A percentile compares a stretch with the other conserved stretches of the same genome.
Evolutionary conservation across 2,113 vertebrate species (phyloP).

Genomic region (Dissostichus mawsoni): DNA sequence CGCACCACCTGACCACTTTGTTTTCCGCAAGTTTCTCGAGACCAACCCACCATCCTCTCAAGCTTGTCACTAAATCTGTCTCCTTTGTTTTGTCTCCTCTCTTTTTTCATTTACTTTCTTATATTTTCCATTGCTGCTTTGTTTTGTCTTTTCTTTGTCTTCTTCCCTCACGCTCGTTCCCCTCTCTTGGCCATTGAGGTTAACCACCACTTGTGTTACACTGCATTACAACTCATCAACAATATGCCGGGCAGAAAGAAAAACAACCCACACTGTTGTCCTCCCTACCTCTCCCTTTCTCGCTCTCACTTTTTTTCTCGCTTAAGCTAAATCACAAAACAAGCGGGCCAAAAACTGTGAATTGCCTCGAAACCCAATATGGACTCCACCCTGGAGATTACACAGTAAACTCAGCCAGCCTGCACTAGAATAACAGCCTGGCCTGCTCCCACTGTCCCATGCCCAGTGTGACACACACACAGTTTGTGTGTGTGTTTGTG

Average conservation of each 20-base stretch:
- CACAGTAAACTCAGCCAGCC: conserved; percentile 75
- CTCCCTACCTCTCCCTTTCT: conserved; percentile 40
- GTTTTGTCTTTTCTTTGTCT: conserved; percentile 23
- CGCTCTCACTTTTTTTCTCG: conserved; percentile 60
- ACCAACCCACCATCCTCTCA: not conserved
- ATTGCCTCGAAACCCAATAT: conserved; percentile 82
- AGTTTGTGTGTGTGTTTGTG: conserved; percentile 41
- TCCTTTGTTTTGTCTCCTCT: conserved; percentile 18
- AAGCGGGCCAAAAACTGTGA: conserved; percentile 71
- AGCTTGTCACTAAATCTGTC: conserved; percentile 21
- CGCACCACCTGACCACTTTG: conserved; percentile 21
- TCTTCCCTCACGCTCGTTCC: conserved; percentile 56
- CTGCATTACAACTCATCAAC: conserved; percentile 81
- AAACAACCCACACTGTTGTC: conserved; percentile 68
- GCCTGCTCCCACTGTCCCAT: conserved; percentile 71
- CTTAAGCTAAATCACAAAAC: conserved; percentile 73
- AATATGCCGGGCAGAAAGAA: conserved; percentile 69
- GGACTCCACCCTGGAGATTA: conserved; percentile 86
- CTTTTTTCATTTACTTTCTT: not conserved
- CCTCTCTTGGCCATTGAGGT: conserved; percentile 79
- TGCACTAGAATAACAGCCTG: conserved; percentile 82
- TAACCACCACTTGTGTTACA: conserved; percentile 87
- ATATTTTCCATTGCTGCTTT: conserved; percentile 21
- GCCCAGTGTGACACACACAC: conserved; percentile 34
- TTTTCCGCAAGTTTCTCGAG: conserved; percentile 18